Conservation (phyloP, 2,797 vertebrate species). For the Sciurus carolinensis region DNA sequence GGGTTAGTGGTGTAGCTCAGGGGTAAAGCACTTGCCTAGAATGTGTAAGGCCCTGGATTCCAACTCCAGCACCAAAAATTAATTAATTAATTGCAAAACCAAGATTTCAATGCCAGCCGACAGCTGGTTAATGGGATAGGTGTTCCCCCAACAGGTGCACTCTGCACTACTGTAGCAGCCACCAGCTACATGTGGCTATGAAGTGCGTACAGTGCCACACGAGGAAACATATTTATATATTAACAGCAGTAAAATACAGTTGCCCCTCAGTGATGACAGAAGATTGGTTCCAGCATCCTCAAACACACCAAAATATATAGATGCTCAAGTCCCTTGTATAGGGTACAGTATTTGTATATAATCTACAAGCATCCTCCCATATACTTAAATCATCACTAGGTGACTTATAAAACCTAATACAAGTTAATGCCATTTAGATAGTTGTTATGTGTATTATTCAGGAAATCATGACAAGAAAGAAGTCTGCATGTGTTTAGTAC, state of each 20-base stretch:
- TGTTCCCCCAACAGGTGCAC: background rate
- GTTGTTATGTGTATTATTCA: background rate
- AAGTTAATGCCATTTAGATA: background rate
- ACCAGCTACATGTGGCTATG: background rate
- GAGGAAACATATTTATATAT: background rate
- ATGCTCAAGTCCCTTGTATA: background rate
- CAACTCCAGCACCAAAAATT: too few species aligned
- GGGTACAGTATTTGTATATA: too few species aligned
- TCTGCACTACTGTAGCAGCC: fast-evolving
- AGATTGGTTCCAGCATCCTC: background rate
- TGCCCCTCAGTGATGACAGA: background rate
- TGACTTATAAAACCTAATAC: background rate
- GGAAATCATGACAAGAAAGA: background rate
- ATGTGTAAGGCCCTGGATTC: too few species aligned
- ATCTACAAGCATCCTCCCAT: too few species aligned
- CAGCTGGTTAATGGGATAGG: background rate
- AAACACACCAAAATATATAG: background rate
- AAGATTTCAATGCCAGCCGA: background rate
- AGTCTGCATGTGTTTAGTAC: too few species aligned
- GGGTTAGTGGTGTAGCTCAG: too few species aligned
- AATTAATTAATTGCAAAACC: background rate
- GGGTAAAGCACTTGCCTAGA: too few species aligned
- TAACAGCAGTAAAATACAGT: background rate
- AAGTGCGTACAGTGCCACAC: background rate
- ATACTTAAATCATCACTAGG: background rate